Percentiles rank a stretch among this genome's conserved stretches.
Conservation (phyloP, 2,113 vertebrate genomes). For the Gymnobelideus leadbeateri region DNA sequence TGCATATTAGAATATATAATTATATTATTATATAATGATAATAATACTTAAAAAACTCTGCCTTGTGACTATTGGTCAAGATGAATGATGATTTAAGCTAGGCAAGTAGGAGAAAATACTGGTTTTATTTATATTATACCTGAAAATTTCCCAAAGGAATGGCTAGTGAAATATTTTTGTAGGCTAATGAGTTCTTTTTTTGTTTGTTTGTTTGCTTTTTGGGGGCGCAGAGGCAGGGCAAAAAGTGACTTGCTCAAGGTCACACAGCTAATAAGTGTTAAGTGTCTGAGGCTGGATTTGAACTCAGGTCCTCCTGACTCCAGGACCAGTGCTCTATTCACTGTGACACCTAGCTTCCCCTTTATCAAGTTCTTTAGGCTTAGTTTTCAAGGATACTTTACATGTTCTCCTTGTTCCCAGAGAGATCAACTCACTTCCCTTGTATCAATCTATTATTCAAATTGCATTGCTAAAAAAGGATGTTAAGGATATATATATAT, state of each 20-base stretch:
- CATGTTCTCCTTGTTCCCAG: slow-evolving; percentile 12
- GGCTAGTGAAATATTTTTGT: background rate
- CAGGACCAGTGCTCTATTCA: too few relatives aligned
- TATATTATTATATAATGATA: slow-evolving; percentile 23
- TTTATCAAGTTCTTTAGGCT: background rate
- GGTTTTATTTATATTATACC: slow-evolving; percentile 41
- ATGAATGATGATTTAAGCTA: background rate
- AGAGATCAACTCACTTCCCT: background rate
- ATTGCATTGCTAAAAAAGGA: background rate
- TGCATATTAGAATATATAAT: too few relatives aligned
- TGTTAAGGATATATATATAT: background rate
- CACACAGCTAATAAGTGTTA: too few relatives aligned
- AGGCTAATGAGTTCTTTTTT: background rate
- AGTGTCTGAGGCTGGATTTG: too few relatives aligned
- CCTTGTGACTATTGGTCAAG: slow-evolving; percentile 16
- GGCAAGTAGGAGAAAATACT: slow-evolving; percentile 38
- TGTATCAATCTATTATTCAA: background rate
- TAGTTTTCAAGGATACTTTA: slow-evolving; percentile 32
- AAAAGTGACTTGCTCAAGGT: too few relatives aligned
- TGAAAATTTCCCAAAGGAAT: background rate
- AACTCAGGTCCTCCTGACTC: too few relatives aligned
- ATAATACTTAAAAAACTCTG: background rate
- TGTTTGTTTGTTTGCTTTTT: too few relatives aligned
- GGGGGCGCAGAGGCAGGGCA: too few relatives aligned
- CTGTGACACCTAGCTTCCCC: too few relatives aligned